Evolutionary conservation across 2,797 vertebrate species (phyloP).

Genomic region (Brachyalestes nurse): DNA sequence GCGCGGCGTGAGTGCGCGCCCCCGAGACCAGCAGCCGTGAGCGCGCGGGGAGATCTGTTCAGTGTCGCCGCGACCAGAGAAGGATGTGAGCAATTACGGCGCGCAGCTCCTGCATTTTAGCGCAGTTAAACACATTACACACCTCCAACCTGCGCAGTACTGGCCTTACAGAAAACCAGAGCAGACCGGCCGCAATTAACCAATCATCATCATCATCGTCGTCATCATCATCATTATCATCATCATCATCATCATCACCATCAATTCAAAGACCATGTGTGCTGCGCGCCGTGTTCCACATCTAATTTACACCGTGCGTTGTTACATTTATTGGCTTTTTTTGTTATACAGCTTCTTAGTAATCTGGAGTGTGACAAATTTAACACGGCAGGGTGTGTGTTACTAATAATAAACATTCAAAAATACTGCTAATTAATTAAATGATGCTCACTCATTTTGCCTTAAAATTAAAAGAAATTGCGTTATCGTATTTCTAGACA

Average conservation of each 20-base stretch:
- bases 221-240: conserved; percentile 72
- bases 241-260: conserved; percentile 62
- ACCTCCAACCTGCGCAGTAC: conserved; percentile 74
- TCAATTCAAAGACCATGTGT: conserved; percentile 61
- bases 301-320: conserved; percentile 71
- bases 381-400: no score
- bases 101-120: conserved; percentile 77
- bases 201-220: conserved; percentile 74
- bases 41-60: conserved; percentile 78
- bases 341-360: neutral
- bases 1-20: neutral
- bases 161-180: conserved; percentile 59
- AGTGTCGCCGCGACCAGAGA: conserved; percentile 83
- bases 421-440: no score
- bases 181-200: conserved; percentile 79
- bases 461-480: no score
- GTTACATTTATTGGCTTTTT: conserved; percentile 59
- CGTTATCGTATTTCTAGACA: no score
- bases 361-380: no score
- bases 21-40: conserved; percentile 40
- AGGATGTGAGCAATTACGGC: conserved; percentile 94
- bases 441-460: no score
- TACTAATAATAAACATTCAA: no score
- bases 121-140: conserved; percentile 85
- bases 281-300: conserved; percentile 55